These are phyloP conservation scores for Agapornis canus DNA, from an alignment of 2,797 vertebrate genomes.

Conservation along the genomic window DNA sequence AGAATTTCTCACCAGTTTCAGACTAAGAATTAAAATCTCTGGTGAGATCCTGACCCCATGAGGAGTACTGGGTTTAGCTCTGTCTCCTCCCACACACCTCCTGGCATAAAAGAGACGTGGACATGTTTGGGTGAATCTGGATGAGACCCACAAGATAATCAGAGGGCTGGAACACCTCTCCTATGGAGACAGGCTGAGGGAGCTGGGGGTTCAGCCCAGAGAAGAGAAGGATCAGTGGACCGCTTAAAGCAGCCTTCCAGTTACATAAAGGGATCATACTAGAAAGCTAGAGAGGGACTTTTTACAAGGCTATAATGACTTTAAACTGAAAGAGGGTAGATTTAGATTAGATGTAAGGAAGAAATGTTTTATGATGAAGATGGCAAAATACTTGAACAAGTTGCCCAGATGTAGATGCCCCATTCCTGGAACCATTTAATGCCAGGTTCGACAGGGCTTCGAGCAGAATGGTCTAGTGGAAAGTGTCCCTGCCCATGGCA, in stretches of 20 bases:
- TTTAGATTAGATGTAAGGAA: neutral
- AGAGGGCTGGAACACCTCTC: neutral
- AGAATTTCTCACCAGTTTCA: neutral
- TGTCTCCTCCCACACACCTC: accelerated
- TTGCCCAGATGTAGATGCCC: neutral
- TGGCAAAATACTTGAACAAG: neutral
- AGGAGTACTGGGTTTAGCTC: neutral
- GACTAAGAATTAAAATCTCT: neutral
- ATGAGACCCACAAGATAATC: neutral
- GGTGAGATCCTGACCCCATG: accelerated
- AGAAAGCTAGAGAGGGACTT: neutral
- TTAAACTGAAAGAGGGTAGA: neutral
- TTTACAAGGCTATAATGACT: accelerated
- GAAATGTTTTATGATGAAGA: neutral
- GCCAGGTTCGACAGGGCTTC: neutral
- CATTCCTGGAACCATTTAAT: neutral
- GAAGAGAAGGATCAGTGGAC: neutral
- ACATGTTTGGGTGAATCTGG: accelerated
- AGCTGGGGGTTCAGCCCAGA: accelerated
- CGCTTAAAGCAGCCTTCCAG: neutral
- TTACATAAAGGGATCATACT: neutral
- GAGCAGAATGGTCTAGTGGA: neutral
- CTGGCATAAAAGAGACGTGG: neutral
- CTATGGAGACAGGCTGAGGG: accelerated
- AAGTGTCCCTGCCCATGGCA: neutral